These are phyloP conservation scores for Heliconius sara DNA, from an alignment of 2,888 invertebrate species.

Conservation along the genomic window DNA sequence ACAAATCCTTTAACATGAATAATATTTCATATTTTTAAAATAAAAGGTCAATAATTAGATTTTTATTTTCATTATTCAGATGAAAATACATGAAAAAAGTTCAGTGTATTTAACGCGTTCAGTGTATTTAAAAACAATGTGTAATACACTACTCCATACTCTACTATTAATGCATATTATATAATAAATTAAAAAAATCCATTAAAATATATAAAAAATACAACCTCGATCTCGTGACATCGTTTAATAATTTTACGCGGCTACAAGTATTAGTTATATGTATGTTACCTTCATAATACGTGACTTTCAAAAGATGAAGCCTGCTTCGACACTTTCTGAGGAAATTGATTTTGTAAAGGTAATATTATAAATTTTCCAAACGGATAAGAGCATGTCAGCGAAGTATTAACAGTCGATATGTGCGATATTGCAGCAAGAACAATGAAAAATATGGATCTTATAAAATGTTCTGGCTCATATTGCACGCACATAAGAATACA, in stretches of 20 bases:
- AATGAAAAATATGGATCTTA: not conserved
- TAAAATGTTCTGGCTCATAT: not conserved
- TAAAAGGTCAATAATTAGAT: no score
- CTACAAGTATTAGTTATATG: constrained; percentile 20
- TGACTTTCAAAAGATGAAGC: constrained; percentile 62
- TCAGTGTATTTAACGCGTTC: no score
- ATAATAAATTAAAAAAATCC: not conserved
- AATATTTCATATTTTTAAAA: no score
- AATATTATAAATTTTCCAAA: constrained; percentile 74
- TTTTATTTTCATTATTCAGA: no score
- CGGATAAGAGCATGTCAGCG: constrained; percentile 59
- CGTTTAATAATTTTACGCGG: not conserved
- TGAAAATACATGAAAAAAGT: no score
- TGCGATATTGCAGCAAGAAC: constrained; percentile 6
- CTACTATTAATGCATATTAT: no score
- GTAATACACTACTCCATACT: no score
- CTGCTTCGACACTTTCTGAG: constrained; percentile 67
- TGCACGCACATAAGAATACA: not conserved
- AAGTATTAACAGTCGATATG: constrained; percentile 50
- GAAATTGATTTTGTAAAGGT: constrained; percentile 75
- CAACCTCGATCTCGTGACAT: not conserved
- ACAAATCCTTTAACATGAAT: no score
- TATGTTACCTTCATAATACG: constrained; percentile 65
- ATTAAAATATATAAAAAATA: not conserved
- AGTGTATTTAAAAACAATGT: no score